Base-by-base conservation (phyloP, 1,140 invertebrate species). In the Battus philenor region DNA sequence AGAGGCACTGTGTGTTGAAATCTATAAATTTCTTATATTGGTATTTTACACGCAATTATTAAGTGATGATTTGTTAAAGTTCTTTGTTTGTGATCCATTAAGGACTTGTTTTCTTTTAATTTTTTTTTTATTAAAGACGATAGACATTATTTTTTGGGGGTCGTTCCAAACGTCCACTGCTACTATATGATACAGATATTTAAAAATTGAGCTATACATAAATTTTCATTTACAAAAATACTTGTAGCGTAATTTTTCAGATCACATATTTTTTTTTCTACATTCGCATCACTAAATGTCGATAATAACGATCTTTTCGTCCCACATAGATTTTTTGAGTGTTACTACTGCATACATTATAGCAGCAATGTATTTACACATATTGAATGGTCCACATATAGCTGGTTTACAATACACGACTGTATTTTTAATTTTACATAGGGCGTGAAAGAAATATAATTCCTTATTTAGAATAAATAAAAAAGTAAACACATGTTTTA, bases 1-100 rank as follows among this genome's bases (percentile, higher is more conserved):
- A 86, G 82, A 86, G 83, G 83, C 83, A 86, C 83, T 86, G 83
- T 85, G 83, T 87, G 82, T 87, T 86, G 86, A 81, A 74, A 68
- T 69, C 71, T 68, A 67, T 74, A 73, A 56, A 53, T 63, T 58
- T 54, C 44, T 54, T 67, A 51, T 49, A 39, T 38, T 50, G 49
- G 34, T 57, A 57, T 64, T 69, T 76, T 73, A 75, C 71, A 75
- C 63, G 64, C 50, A 44, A 44, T 27, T 39, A 31, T 15, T 36
- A 16, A 26, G 13, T 34, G 32, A 17, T 16, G 27, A 31, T 31
- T 39, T 39, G 13, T 17, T 31, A 29, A 44, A 44, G 20, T 38
- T 38, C 24, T 39, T 29, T 16, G 15, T 10, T 41, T 27, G 38
- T 41, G 38, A 41, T 41, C 38, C 7, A 36, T 34, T 9, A 34